Evolutionary conservation across 2,888 invertebrate genomes (phyloP), one percentile per base, ranked within the genome.

Genomic region (Oxystoma pomonae): DNA sequence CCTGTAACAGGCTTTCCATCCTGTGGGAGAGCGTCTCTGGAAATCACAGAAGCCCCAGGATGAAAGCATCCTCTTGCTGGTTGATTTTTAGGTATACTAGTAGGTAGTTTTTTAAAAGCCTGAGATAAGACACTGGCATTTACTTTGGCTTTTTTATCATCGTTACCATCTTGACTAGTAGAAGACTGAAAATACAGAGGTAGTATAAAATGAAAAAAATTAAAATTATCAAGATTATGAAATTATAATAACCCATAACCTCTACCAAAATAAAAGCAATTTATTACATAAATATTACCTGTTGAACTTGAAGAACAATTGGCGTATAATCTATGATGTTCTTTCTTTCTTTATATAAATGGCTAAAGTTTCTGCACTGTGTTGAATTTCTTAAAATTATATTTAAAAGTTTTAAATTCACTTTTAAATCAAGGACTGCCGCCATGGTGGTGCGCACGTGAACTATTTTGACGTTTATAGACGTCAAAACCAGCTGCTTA

Each of bases 11-110:
- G 82, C 62, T 78, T 67, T 74, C 83, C 82, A 75, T 86, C 83
- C 18, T 82, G 75, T 35, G 82, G 84, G 72, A 88, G 74, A 74
- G 86, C 83, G 66, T 90, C 82, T 66, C 81, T 76, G 21, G 82
- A 79, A 63, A 81, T 74, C 35, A 74, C 74, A 74, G 91, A 88
- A 57, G 88, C 86, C 74, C 95, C 95, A 80, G 95, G 93, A 84
- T 96, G 96, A 85, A 96, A 94, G 85, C 96, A 96, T 83, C 89
- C 88, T 83, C 95, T 78, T 59, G 81, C 82, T 62, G 83, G 83
- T 71, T 83, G 84, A 62, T 68, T 71, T 64, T 80, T 82, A 50
- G 80, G 79, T 68, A 77, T 76, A 50, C 69, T 70, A 18, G 68
- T 65, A n/a, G 70, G 72, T 63, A 72, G 68, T 55, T 74, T 70